A percentile compares a stretch with the other conserved stretches of the same genome.
Conservation (phyloP, 1,140 invertebrate genomes). For the Heliconius congener region DNA sequence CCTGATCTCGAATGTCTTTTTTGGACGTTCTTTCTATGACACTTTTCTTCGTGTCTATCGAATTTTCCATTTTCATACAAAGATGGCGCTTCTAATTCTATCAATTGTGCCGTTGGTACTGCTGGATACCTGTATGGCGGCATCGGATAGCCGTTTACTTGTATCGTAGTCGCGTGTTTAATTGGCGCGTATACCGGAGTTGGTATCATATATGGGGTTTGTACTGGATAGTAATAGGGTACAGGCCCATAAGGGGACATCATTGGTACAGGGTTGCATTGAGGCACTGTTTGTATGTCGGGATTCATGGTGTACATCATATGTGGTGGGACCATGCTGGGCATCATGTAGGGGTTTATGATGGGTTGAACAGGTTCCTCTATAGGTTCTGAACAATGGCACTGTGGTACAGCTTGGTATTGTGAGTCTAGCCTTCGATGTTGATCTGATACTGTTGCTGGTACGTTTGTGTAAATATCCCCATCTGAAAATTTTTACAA, state of each 20-base stretch:
- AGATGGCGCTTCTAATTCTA: conserved; percentile 85
- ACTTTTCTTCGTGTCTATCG: conserved; percentile 58
- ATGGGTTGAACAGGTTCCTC: conserved; percentile 50
- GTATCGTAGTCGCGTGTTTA: conserved; percentile 72
- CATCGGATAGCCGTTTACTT: conserved; percentile 72
- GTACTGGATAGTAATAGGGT: conserved; percentile 74
- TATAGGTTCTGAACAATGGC: conserved; percentile 48
- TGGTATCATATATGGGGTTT: conserved; percentile 75
- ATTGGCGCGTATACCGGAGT: conserved; percentile 72
- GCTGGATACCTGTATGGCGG: conserved; percentile 64
- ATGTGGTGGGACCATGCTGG: conserved; percentile 55
- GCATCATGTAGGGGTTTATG: conserved; percentile 56
- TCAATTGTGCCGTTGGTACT: conserved; percentile 85
- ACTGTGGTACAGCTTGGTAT: conserved; percentile 40
- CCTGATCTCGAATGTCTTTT: conserved; percentile 56
- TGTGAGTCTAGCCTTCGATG: conserved; percentile 47
- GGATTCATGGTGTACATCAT: conserved; percentile 58
- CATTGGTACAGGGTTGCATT: conserved; percentile 56
- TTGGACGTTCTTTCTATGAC: conserved; percentile 46
- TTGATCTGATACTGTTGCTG: conserved; percentile 52
- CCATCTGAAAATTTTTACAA: conserved; percentile 43
- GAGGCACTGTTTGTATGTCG: conserved; percentile 53
- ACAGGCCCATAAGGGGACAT: conserved; percentile 64
- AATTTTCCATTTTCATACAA: conserved; percentile 68
- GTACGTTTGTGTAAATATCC: conserved; percentile 71